These are phyloP conservation scores for Microdon myrmicae DNA, from an alignment of 2,888 invertebrate genomes.

Conservation along the genomic window DNA sequence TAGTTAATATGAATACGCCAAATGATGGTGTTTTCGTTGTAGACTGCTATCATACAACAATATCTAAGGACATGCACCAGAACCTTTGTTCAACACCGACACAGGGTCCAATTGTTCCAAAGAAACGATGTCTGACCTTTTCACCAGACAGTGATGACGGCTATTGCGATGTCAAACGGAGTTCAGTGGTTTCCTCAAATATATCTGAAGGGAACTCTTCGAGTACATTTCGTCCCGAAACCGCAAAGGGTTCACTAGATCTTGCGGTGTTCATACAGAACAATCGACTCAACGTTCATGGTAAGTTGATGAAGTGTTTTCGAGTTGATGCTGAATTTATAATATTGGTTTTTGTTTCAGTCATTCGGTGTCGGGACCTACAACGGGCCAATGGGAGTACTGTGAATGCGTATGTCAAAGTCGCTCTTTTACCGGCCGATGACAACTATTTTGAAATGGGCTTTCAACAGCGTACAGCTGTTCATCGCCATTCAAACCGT, in stretches of 20 bases:
- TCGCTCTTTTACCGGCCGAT: constrained; percentile 61
- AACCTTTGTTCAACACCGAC: constrained; percentile 68
- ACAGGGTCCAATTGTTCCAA: constrained; percentile 66
- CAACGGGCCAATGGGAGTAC: constrained; percentile 73
- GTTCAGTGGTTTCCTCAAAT: constrained; percentile 68
- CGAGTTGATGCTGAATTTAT: neutral
- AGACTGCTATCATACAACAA: constrained; percentile 43
- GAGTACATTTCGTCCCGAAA: constrained; percentile 47
- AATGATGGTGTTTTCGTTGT: constrained; percentile 64
- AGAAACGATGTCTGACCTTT: constrained; percentile 72
- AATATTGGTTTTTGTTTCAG: constrained; percentile 69
- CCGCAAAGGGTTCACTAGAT: constrained; percentile 72
- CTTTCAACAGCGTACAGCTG: constrained; percentile 79
- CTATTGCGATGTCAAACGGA: constrained; percentile 67
- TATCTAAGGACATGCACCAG: constrained; percentile 63
- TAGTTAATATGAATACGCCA: constrained; percentile 53
- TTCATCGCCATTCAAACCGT: constrained; percentile 80
- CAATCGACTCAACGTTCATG: constrained; percentile 75
- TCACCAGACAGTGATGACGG: constrained; percentile 70
- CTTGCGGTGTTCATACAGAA: constrained; percentile 71
- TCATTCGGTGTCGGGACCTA: constrained; percentile 81
- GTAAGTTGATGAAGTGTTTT: constrained; percentile 69
- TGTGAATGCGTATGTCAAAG: constrained; percentile 86
- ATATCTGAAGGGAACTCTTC: constrained; percentile 54
- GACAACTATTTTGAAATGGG: constrained; percentile 62